A percentile compares a stretch with the other conserved stretches of the same genome.
Evolutionary conservation across 2,113 vertebrate species (phyloP).

Genomic region (Guaruba guarouba): DNA sequence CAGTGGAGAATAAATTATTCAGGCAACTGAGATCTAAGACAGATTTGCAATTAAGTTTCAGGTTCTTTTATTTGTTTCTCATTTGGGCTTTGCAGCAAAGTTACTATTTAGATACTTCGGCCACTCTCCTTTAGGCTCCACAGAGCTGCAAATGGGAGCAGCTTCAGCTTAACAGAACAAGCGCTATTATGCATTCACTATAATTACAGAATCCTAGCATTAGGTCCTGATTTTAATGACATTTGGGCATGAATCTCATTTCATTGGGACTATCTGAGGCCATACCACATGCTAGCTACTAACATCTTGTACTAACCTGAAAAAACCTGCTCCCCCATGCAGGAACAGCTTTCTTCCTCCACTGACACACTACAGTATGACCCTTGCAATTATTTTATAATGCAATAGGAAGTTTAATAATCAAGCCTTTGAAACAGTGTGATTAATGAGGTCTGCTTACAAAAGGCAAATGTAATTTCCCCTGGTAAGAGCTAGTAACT

Average conservation of each 20-base stretch:
- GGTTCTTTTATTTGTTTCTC: background rate
- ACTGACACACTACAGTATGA: background rate
- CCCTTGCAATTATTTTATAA: background rate
- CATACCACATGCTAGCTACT: background rate
- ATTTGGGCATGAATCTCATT: background rate
- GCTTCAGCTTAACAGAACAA: background rate
- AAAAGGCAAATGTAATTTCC: slow-evolving; percentile 35
- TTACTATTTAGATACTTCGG: background rate
- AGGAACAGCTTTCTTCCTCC: background rate
- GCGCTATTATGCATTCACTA: background rate
- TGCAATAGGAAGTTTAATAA: slow-evolving; percentile 6
- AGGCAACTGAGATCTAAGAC: background rate
- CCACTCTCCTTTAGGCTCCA: background rate
- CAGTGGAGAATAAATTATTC: background rate
- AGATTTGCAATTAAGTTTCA: background rate
- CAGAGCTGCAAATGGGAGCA: background rate
- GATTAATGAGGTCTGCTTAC: slow-evolving; percentile 52
- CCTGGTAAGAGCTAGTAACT: background rate
- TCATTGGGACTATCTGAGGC: background rate
- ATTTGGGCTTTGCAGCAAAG: background rate
- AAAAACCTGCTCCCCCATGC: background rate
- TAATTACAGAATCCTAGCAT: background rate
- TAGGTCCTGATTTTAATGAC: background rate
- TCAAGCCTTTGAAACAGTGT: background rate
- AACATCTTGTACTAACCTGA: background rate